Evolutionary conservation across 1,140 invertebrate genomes (phyloP), one percentile per base, ranked within the genome.

Genomic region (Xylocopa sonorina): DNA sequence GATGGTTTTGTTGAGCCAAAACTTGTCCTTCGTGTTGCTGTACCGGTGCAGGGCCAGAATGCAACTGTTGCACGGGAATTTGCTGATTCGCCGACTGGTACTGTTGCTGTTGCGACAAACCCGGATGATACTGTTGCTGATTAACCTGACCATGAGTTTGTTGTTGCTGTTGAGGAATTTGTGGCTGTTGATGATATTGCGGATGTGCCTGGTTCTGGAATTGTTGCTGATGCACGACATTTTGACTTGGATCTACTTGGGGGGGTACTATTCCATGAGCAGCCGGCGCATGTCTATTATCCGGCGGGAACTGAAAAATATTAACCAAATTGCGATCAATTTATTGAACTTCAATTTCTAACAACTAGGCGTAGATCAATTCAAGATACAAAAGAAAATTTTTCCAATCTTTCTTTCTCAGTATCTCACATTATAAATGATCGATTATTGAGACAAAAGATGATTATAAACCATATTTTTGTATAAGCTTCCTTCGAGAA

Each of bases 151-250:
- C 74, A 6, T 82, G 75, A 71, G 72, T 34, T 85, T 80, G n/a
- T n/a, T n/a, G n/a, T n/a, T n/a, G 81, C 21, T 84, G 74, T 3
- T 88, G 85, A 57, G 82, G 62, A 53, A 51, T n/a, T 27, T 63
- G 79, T n/a, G 51, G 82, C 9, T 75, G 66, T 24, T 84, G 76
- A 10, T 66, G 43, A 12, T 78, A 62, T 18, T 77, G 86, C 62
- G 48, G 24, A 66, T 55, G 32, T 32, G 53, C 67, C 81, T 69
- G 88, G 21, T 69, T 53, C 72, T 88, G 85, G 21, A 84, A 84
- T 64, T 88, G 88, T 67, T 82, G 80, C 41, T 80, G 78, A 14
- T 75, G 63, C 7, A 55, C 5, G 16, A 76, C 29, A 24, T 66
- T 18, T 57, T 75, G 71, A 68, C 74, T 80, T 62, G 81, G 81